Base-by-base conservation (phyloP, 2,113 vertebrate genomes). In the Chaetura pelagica region DNA sequence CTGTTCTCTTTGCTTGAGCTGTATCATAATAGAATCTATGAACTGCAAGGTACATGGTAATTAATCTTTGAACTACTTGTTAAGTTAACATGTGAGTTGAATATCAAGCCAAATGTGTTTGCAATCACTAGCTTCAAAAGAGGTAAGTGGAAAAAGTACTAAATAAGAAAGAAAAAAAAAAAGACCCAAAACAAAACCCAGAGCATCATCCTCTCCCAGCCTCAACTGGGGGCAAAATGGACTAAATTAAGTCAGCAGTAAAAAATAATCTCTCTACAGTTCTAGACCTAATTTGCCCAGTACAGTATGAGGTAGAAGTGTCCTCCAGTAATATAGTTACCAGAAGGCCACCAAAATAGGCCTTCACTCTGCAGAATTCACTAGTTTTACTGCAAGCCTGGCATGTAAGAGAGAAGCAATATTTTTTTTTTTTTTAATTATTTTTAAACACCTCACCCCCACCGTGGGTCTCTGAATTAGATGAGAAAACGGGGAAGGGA, bases 31-130 rank as follows among this genome's bases (percentile, higher is more conserved):
- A 96, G 78, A 96, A 94, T 85, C 89, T 97, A 96, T 91, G 96
- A 96, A 90, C 97, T 97, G 96, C 96, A 97, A 96, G 94, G 95
- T 96, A 97, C 97, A 89, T 97, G 96, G 97, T 96, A 97, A 97
- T 97, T 98, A 98, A 97, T 98, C 96, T 97, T 97, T 55, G 97
- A 97, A 98, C 98, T 94, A 97, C 97, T 98, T 98, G 98, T 97
- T 98, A 98, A 97, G 95, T 97, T 97, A 73, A 82, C 88, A 85
- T 73, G 95, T 97, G 96, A 89, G 94, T 64, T 94, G 98, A 97
- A 97, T 98, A 96, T 91, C 96, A 98, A 98, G 93, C 88, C 32
- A 14, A 92, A 97, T 81, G 87, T 97, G 96, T 98, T 97, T 97
- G 96, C 95, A 97, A 97, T 97, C 97, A 95, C 96, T 76, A 87